These are phyloP conservation scores for Dermolepida albohirtum DNA, from an alignment of 2,888 invertebrate species.

Conservation along the genomic window DNA sequence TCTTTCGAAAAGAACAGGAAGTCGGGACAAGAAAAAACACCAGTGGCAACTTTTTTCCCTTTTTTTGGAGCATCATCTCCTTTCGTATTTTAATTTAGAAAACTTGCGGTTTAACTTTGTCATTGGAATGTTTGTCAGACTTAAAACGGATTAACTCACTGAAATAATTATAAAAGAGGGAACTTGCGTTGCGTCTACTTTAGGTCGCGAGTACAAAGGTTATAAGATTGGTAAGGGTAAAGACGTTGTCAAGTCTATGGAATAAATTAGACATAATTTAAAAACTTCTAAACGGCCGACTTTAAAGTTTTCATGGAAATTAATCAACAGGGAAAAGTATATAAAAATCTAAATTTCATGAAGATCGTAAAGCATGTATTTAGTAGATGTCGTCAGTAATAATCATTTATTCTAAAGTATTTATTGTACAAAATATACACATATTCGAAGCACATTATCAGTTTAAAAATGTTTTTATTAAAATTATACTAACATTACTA, in stretches of 20 bases:
- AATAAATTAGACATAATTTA: conserved; percentile 43
- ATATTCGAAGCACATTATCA: no score
- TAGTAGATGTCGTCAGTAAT: background rate
- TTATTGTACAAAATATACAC: no score
- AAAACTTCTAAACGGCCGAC: conserved; percentile 38
- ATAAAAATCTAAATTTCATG: conserved; percentile 30
- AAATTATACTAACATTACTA: no score
- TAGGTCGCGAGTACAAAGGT: conserved; percentile 7
- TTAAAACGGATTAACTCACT: conserved; percentile 30
- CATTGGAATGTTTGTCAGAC: conserved; percentile 30
- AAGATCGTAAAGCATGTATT: conserved; percentile 5
- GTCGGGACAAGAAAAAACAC: conserved; percentile 5
- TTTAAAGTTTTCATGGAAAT: conserved; percentile 27
- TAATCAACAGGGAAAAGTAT: conserved; percentile 31
- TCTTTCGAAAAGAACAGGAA: conserved; percentile 20
- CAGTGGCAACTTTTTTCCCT: background rate
- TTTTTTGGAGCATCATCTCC: conserved; percentile 4
- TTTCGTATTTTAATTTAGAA: conserved; percentile 32
- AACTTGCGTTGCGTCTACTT: conserved; percentile 1
- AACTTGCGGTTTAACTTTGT: conserved; percentile 17
- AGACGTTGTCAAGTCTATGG: conserved; percentile 27
- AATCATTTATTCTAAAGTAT: no score
- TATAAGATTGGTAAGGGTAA: conserved; percentile 23
- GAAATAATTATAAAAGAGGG: conserved; percentile 32
- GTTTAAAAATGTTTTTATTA: no score